Conservation (phyloP, 2,113 vertebrate genomes). For the Corythornis cristatus region DNA sequence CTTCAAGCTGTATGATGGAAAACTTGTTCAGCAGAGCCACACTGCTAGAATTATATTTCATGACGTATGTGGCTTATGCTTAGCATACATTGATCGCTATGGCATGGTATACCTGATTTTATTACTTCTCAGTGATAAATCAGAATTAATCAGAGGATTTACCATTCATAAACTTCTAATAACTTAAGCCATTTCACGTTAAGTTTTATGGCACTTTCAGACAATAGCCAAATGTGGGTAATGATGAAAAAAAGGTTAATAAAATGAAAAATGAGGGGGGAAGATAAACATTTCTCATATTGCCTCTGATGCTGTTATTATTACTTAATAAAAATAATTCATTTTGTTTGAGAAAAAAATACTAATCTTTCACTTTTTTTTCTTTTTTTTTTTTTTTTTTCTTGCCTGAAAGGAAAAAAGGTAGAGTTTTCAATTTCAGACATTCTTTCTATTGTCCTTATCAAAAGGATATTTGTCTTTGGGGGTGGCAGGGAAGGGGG, state of each 20-base stretch:
- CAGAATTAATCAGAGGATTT: not conserved
- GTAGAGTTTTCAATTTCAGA: not conserved
- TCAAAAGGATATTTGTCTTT: not conserved
- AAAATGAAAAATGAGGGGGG: not conserved
- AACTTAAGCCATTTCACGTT: not conserved
- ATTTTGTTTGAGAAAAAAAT: not conserved
- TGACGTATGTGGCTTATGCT: not conserved
- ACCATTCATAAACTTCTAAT: not conserved
- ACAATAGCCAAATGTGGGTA: not conserved
- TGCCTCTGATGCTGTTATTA: not conserved
- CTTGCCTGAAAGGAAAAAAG: not conserved
- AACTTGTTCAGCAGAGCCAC: not conserved
- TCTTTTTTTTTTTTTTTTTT: not conserved
- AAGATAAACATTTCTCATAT: not conserved
- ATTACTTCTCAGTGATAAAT: not conserved
- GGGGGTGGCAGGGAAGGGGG: too few species aligned
- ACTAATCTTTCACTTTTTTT: not conserved
- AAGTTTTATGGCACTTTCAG: not conserved
- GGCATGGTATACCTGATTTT: not conserved
- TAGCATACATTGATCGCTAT: fast-evolving
- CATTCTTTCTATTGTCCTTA: not conserved
- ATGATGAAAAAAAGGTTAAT: not conserved
- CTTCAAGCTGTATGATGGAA: not conserved
- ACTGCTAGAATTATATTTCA: not conserved
- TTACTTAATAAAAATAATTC: not conserved